Evolutionary conservation across 2,888 invertebrate species (phyloP), one percentile per base, ranked within the genome.

Genomic region (Exocentrus adspersus): DNA sequence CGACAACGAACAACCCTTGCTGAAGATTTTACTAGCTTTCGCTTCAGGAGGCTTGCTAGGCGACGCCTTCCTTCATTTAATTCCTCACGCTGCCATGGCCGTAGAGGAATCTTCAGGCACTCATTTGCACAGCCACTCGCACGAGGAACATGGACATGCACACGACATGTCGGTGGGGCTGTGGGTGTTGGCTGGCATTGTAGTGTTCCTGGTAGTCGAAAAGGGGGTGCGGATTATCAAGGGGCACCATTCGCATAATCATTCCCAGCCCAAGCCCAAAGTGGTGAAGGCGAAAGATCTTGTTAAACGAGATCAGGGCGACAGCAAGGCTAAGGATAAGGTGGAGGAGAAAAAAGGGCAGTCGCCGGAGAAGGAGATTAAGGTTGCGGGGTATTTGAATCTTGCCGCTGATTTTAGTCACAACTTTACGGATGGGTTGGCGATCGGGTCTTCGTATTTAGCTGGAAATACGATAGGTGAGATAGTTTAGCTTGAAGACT

Each of bases 371-470:
- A 79, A 78, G 37, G 86, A 89, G 56, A 90, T 94, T 53, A 90
- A 92, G 83, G 92, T 95, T 10, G 89, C 95, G 30, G 97, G 97
- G 1, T 99, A 98, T 81, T 86, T 99, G 67, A 99, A 99, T 84
- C 85, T 99, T 70, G 98, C 95, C 54, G 99, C 99, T 30, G 99
- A 99, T 83, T 98, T 98, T 82, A 91, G 96, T 10, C 99, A 99
- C 82, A 99, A 99, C 84, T 98, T 99, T 79, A 99, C 99, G 9
- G 99, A 99, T 87, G 99, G 99, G 17, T 85, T 99, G 65, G 99
- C 99, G 17, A 98, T 99, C 80, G 99, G 99, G 52, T 98, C 98
- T 1, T 98, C 98, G 1, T 98, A 92, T 81, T 88, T 98, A 76
- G 97, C 95, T 63, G 97, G 98, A 9, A 90, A 92, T 75, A 92